Evolutionary conservation across 2,888 invertebrate species (phyloP).

Genomic region (Sarcophaga caerulescens): DNA sequence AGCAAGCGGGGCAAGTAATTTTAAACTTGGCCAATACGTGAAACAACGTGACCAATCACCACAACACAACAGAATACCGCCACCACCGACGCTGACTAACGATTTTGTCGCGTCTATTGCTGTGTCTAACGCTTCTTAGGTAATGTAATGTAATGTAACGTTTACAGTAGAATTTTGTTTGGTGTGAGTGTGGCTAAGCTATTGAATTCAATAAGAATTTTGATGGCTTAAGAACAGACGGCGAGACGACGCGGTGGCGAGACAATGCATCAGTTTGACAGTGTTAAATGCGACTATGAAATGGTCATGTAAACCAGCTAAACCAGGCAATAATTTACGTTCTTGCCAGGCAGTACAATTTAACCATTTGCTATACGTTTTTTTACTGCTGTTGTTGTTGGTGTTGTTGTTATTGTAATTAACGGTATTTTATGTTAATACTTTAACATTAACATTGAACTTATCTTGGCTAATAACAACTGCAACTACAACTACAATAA

Average conservation of each 20-base stretch:
- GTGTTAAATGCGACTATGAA: too few species aligned
- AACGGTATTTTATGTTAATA: conserved; percentile 80
- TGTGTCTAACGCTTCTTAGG: background rate
- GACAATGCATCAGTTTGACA: too few species aligned
- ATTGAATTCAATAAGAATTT: conserved; percentile 4
- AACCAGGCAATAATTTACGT: conserved; percentile 42
- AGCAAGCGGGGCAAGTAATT: background rate
- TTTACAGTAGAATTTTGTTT: too few species aligned
- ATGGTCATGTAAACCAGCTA: too few species aligned
- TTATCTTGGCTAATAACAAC: conserved; percentile 70
- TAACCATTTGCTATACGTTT: too few species aligned
- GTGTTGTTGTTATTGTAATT: conserved; percentile 71
- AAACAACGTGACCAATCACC: conserved; percentile 20
- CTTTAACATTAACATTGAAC: conserved; percentile 79
- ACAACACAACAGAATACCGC: background rate
- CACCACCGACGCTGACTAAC: background rate
- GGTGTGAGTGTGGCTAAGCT: background rate
- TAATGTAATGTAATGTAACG: background rate
- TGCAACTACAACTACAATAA: conserved; percentile 29
- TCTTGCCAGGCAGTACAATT: background rate
- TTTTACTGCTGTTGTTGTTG: background rate
- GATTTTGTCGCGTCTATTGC: background rate
- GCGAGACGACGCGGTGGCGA: too few species aligned
- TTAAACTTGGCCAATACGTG: conserved; percentile 15
- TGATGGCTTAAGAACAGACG: background rate